Base-by-base conservation (phyloP, 2,888 invertebrate species). In the Gerris lacustris region DNA sequence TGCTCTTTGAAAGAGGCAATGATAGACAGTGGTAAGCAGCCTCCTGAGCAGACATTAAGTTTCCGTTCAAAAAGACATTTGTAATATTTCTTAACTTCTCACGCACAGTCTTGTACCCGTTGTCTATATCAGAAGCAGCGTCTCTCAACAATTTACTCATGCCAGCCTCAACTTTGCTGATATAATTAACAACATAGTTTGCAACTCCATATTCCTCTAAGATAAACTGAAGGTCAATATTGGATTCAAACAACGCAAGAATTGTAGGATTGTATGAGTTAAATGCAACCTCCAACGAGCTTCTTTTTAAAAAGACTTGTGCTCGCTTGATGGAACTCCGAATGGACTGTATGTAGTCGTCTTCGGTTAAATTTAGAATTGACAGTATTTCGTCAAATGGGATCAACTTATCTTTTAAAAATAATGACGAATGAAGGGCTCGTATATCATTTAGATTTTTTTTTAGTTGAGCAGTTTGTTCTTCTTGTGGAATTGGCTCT, bases 261-360 rank as follows among this genome's bases (percentile, higher is more conserved):
- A 79, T 69, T 73, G 44, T 75, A 64, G 18, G 67, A 67, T 77
- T 78, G 71, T 76, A 79, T 5, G 68, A 63, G 73, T 79, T 79
- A 0, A 78, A 74, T 72, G 63, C 66, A 66, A 72, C 43, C 71
- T 70, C 71, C 67, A 63, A 44, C 63, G 66, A 67, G n/a, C 55
- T 67, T 55, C 73, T 68, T 69, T 74, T 74, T 45, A 75, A 69
- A 64, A 71, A 72, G 9, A 72, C 70, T 69, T 74, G 73, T 6
- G 74, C 68, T 15, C 72, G 64, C 68, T 73, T 73, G 5, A 76
- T 44, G 4, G 69, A 45, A 66, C 70, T 63, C 66, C 75, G 71
- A 45, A 76, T 63, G 11, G 74, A 73, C 9, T 47, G 9, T 5
- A 75, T 72, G 64, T 76, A 76, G 44, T 73, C 66, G 44, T 55